phyloP scores from a whole-genome alignment of 2,888 invertebrate species.

The Lysandra coridon region DNA sequence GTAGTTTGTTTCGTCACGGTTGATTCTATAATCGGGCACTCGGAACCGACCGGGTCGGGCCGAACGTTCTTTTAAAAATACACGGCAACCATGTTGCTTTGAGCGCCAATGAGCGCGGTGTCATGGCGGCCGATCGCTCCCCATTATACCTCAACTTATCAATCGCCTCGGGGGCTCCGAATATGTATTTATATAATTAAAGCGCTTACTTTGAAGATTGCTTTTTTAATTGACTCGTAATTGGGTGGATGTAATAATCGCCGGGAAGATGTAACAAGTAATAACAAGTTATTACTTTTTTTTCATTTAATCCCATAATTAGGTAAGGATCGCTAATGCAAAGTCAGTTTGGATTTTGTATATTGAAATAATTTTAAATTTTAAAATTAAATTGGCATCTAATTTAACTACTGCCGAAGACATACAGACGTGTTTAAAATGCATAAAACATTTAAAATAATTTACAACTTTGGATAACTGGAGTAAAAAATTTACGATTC shows the following conservation, averaged over 20 bases:
- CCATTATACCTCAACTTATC: conserved; percentile 52
- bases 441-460: conserved; percentile 14
- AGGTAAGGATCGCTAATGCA: not conserved
- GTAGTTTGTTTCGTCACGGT: conserved; percentile 32
- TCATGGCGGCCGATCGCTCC: conserved; percentile 68
- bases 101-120: conserved; percentile 64
- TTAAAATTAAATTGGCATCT: not conserved
- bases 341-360: not conserved
- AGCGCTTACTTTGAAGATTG: conserved; percentile 16
- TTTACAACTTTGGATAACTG: conserved; percentile 11
- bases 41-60: conserved; percentile 44
- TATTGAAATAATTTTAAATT: not conserved
- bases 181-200: conserved; percentile 28
- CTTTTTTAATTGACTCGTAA: conserved; percentile 2
- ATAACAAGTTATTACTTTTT: not conserved
- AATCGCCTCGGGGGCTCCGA: conserved; percentile 46
- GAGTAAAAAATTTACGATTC: conserved; percentile 18
- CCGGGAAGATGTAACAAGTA: not conserved
- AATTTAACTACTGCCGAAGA: not conserved
- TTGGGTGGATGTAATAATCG: not conserved
- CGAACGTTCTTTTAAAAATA: conserved; percentile 49
- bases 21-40: conserved; percentile 40
- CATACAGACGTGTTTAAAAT: conserved; percentile 4
- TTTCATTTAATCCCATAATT: not conserved
- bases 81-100: conserved; percentile 67